A percentile compares a stretch with the other conserved stretches of the same genome.
These are phyloP conservation scores for Dasypogon diadema DNA, from an alignment of 2,888 invertebrate species.

Conservation along the genomic window DNA sequence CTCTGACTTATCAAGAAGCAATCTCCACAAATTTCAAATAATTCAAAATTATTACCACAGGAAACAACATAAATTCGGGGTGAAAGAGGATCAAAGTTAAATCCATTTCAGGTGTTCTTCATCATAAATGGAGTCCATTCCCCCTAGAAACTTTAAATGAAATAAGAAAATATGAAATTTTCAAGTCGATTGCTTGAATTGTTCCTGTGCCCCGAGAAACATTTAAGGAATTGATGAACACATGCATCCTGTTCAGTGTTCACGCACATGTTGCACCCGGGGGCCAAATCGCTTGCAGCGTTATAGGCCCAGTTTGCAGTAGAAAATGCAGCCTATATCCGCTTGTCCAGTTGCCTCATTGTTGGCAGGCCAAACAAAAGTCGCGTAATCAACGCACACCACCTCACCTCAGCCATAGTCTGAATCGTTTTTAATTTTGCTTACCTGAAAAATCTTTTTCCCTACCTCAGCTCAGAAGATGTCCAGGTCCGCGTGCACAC, in stretches of 20 bases:
- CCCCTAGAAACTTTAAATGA: neutral
- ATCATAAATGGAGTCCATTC: too few relatives aligned
- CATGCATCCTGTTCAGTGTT: slow-evolving; percentile 46
- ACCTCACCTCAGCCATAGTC: neutral
- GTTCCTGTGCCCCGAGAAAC: slow-evolving; percentile 15
- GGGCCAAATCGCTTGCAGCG: slow-evolving; percentile 22
- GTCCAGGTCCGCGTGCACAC: slow-evolving; percentile 3
- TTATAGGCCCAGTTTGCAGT: neutral
- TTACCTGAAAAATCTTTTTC: slow-evolving; percentile 1
- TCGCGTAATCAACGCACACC: slow-evolving; percentile 40
- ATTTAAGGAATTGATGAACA: slow-evolving; percentile 25
- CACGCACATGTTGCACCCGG: slow-evolving; percentile 41
- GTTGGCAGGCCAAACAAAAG: slow-evolving; percentile 31
- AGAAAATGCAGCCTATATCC: slow-evolving; percentile 25
- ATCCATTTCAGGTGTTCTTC: too few relatives aligned
- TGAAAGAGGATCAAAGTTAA: too few relatives aligned
- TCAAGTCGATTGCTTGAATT: slow-evolving; percentile 39
- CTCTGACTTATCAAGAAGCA: too few relatives aligned
- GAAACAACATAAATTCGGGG: too few relatives aligned
- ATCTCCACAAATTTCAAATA: too few relatives aligned
- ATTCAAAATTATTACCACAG: too few relatives aligned
- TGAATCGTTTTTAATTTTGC: neutral
- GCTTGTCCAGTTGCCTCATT: neutral
- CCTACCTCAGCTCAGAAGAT: neutral
- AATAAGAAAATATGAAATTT: slow-evolving; percentile 9